Conservation (phyloP, 2,888 invertebrate species). For the Petrolisthes cinctipes region DNA sequence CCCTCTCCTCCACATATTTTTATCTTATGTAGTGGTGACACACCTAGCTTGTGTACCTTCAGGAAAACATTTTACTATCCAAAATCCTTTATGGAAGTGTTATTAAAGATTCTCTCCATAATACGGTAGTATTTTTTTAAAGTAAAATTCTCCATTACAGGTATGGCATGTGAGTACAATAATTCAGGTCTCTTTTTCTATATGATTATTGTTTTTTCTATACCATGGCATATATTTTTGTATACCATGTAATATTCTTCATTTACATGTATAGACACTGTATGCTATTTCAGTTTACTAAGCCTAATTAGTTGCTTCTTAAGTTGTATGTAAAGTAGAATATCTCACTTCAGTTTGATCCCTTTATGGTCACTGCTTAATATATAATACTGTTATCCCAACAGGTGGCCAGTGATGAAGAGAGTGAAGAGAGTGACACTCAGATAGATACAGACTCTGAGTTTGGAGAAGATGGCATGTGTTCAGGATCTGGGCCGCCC, state of each 20-base stretch:
- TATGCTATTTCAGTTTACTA: not conserved
- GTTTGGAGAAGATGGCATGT: conserved; percentile 84
- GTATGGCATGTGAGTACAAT: no score
- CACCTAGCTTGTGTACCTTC: not conserved
- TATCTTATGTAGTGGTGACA: not conserved
- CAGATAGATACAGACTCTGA: conserved; percentile 94
- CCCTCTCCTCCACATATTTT: not conserved
- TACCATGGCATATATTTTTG: not conserved
- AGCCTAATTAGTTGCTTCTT: not conserved
- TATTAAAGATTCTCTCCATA: no score
- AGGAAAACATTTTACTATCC: not conserved
- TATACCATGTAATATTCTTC: not conserved
- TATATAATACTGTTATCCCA: not conserved
- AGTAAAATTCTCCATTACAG: no score
- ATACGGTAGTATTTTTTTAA: no score
- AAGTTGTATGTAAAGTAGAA: not conserved
- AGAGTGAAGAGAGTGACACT: conserved; percentile 83
- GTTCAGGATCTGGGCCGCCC: conserved; percentile 74
- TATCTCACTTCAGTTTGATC: not conserved
- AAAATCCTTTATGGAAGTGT: no score
- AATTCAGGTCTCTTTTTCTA: no score
- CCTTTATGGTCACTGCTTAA: not conserved
- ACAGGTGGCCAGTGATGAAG: conserved; percentile 64
- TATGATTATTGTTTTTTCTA: not conserved
- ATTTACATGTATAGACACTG: not conserved